A percentile compares a stretch with the other conserved stretches of the same genome.
Evolutionary conservation across 2,797 vertebrate genomes (phyloP).

Genomic region (Margarornis squamiger): DNA sequence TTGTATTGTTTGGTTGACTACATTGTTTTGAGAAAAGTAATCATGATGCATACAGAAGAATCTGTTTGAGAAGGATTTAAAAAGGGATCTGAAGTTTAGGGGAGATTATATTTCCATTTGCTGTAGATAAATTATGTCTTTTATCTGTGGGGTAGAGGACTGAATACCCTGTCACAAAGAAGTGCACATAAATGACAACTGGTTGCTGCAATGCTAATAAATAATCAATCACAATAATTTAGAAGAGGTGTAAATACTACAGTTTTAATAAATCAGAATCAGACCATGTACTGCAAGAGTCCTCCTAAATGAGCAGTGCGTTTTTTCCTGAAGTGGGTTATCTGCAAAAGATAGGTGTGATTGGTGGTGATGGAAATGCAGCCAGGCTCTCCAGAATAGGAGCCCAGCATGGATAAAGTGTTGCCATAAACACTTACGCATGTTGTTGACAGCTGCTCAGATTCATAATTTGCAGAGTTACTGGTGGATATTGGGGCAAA

Average conservation of each 20-base stretch:
- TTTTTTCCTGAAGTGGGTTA: background rate
- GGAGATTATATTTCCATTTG: conserved; percentile 25
- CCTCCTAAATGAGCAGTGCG: background rate
- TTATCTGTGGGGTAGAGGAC: background rate
- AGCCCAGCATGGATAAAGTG: background rate
- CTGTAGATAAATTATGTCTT: background rate
- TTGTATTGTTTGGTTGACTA: background rate
- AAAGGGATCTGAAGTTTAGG: background rate
- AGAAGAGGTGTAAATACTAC: background rate
- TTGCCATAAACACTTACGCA: background rate
- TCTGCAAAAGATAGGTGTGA: background rate
- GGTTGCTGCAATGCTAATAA: background rate
- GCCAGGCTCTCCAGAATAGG: background rate
- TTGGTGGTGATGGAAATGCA: background rate
- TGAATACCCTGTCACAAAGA: background rate
- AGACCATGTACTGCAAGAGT: background rate
- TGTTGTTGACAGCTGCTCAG: background rate
- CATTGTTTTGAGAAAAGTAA: conserved; percentile 33
- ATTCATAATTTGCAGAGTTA: background rate
- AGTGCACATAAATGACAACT: background rate
- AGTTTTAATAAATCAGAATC: background rate
- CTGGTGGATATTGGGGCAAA: background rate
- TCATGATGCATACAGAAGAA: background rate
- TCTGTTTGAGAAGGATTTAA: conserved; percentile 7
- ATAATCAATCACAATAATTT: background rate